Base-by-base conservation (phyloP, 1,140 invertebrate species). In the Leptinotarsa lineolata region DNA sequence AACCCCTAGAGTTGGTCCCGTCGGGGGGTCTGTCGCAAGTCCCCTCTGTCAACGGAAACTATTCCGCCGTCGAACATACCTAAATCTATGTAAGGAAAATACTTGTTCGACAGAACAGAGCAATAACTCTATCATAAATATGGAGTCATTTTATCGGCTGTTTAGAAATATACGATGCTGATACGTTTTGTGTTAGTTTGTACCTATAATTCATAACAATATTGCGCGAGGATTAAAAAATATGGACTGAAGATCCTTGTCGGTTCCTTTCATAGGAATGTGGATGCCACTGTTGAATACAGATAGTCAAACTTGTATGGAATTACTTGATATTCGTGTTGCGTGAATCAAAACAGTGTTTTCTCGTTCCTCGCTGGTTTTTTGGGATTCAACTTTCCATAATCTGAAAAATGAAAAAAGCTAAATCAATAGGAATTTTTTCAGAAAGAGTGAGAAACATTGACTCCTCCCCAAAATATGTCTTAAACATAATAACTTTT, bases 1-100 rank as follows among this genome's bases (percentile, higher is more conserved):
- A 54, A 54, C 48, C 48, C 48, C 48, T 18, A 16, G n/a, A 18
- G n/a, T 15, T 54, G 15, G 48, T 54, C 48, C 24, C 71, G n/a
- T 39, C 60, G 18, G 71, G 61, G 71, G 46, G 61, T 30, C 71
- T 22, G 66, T 68, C 66, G 66, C 61, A 48, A 64, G 24, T 60
- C 21, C 68, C 39, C 68, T 59, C 54, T 61, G 68, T 61, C 54
- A 70, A 70, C 59, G 24, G 54, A 60, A 18, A 22, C 59, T 20
- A 21, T 64, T 54, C 48, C 48, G 48, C 48, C 48, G 39, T 39
- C 67, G 67, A 68, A 16, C 18, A 54, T 54, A 54, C n/a, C 48
- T 54, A 54, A 54, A 54, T 54, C 48, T 18, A 54, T 15, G 48
- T 15, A 54, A 15, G 48, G n/a, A 54, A 15, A 16, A 16, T 54